A percentile compares a stretch with the other conserved stretches of the same genome.
phyloP scores from a whole-genome alignment of 2,113 vertebrate genomes.

The Ophiodon elongatus region DNA sequence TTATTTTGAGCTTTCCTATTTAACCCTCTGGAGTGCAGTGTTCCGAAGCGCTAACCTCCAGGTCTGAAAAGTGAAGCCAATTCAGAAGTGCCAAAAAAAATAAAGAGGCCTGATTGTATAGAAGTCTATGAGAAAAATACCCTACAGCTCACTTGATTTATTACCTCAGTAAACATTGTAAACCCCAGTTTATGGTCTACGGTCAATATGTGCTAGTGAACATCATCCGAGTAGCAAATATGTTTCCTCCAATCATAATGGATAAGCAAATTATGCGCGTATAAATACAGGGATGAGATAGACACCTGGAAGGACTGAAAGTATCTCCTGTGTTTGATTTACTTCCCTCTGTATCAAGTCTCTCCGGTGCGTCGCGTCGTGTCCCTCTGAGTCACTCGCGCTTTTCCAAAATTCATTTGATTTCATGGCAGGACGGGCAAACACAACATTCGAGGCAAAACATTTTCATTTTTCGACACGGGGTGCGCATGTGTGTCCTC shows the following conservation, averaged over 20 bases:
- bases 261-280: not conserved
- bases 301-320: not conserved
- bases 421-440: conserved; percentile 34
- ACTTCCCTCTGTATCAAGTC: not conserved
- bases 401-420: conserved; percentile 13
- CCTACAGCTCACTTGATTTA: not conserved
- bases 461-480: conserved; percentile 57
- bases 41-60: not conserved
- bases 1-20: not conserved
- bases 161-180: not conserved
- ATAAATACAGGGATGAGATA: not conserved
- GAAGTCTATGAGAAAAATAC: not conserved
- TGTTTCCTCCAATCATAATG: not conserved
- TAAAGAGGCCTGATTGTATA: not conserved
- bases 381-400: conserved; percentile 1
- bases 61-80: not conserved
- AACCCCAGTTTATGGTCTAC: not conserved
- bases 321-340: not conserved
- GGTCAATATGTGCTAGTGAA: not conserved
- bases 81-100: not conserved
- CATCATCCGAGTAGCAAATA: not conserved
- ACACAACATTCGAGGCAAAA: conserved; percentile 55
- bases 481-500: conserved; percentile 55
- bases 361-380: not conserved
- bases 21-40: not conserved